phyloP scores from a whole-genome alignment of 2,888 invertebrate species.

The Plemyria rubiginata region DNA sequence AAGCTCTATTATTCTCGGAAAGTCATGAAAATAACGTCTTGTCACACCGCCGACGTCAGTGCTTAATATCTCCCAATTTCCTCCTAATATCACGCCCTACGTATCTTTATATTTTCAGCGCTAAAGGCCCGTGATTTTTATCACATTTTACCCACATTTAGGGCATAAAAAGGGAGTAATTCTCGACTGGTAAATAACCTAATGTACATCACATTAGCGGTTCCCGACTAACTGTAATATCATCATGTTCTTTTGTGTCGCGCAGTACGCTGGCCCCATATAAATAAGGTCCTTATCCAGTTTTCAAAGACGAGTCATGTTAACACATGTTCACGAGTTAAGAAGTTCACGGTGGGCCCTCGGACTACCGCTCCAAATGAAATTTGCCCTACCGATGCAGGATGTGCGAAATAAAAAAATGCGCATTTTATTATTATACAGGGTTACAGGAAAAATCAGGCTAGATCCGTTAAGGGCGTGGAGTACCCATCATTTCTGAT shows the following conservation, averaged over 20 bases:
- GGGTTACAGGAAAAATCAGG: too few relatives aligned
- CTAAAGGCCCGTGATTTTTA: conserved; percentile 50
- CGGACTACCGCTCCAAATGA: conserved; percentile 70
- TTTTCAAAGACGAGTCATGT: conserved; percentile 80
- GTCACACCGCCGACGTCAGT: conserved; percentile 33
- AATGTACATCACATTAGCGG: conserved; percentile 76
- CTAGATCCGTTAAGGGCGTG: too few relatives aligned
- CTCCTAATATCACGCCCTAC: conserved; percentile 43
- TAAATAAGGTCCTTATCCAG: conserved; percentile 81
- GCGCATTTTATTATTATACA: too few relatives aligned
- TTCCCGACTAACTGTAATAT: conserved; percentile 72
- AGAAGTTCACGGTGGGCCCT: conserved; percentile 64
- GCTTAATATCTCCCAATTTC: conserved; percentile 34
- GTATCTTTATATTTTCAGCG: conserved; percentile 46
- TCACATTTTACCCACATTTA: conserved; percentile 51
- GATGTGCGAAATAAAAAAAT: conserved; percentile 57
- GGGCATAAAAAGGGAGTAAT: conserved; percentile 59
- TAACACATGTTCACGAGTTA: conserved; percentile 78
- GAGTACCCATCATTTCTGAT: too few relatives aligned
- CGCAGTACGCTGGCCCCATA: conserved; percentile 79
- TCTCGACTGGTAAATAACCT: conserved; percentile 72
- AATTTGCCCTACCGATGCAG: conserved; percentile 77
- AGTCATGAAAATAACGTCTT: conserved; percentile 34
- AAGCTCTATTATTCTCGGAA: conserved; percentile 26
- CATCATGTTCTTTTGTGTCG: conserved; percentile 79